Evolutionary conservation across 2,888 invertebrate species (phyloP).

Genomic region (Parasteatoda lunata): DNA sequence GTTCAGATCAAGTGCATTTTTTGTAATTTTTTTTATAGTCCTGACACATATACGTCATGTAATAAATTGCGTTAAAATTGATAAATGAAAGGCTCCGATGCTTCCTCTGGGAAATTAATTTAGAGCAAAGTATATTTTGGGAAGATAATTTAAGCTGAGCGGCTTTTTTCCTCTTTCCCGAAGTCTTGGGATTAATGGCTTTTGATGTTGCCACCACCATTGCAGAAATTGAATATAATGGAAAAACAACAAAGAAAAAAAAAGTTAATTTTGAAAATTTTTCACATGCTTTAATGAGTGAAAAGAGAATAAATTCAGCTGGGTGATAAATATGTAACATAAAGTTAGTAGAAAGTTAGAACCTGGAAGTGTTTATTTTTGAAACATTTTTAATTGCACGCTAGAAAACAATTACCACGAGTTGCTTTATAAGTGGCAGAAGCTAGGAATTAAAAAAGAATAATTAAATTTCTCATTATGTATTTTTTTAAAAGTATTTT

Average conservation of each 20-base stretch:
- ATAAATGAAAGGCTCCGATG: slow-evolving; percentile 41
- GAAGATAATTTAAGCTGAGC: background rate
- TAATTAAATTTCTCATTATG: no score
- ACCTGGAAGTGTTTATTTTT: background rate
- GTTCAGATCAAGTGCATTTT: no score
- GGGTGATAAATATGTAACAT: background rate
- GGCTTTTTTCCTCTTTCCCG: background rate
- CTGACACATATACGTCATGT: background rate
- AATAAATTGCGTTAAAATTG: slow-evolving; percentile 53
- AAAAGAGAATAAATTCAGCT: background rate
- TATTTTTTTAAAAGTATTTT: no score
- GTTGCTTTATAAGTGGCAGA: background rate
- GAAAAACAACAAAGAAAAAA: background rate
- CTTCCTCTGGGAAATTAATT: slow-evolving; percentile 43
- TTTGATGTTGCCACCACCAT: background rate
- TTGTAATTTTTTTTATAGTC: no score
- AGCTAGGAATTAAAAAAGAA: no score
- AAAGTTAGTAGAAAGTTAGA: background rate
- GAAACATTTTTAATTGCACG: background rate
- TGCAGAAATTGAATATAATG: slow-evolving; percentile 2
- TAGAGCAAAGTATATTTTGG: slow-evolving; percentile 40
- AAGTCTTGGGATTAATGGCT: slow-evolving; percentile 2
- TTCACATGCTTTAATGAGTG: background rate
- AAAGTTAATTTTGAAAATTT: background rate
- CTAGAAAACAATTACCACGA: background rate